Evolutionary conservation across 2,888 invertebrate genomes (phyloP).

Genomic region (Steromphala cineraria): DNA sequence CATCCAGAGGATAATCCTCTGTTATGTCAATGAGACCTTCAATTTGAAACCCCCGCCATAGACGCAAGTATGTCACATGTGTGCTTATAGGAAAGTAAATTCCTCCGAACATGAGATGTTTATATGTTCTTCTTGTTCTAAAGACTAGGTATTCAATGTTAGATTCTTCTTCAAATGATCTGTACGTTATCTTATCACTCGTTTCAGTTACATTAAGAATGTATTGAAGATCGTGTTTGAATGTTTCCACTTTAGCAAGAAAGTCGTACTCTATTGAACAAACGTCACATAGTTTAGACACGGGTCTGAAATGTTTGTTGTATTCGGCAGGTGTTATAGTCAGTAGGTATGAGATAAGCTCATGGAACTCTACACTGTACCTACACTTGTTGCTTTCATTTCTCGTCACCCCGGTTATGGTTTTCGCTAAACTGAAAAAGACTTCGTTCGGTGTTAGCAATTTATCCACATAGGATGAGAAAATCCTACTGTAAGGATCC

Average conservation of each 20-base stretch:
- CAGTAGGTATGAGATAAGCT: not conserved
- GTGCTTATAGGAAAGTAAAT: not conserved
- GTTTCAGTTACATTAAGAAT: not conserved
- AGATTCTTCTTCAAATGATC: not conserved
- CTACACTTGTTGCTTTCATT: no score
- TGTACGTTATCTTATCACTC: not conserved
- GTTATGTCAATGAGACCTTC: not conserved
- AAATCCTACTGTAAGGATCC: no score
- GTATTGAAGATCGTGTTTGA: not conserved
- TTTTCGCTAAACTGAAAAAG: no score
- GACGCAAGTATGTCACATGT: not conserved
- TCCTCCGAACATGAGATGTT: no score
- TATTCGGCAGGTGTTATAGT: not conserved
- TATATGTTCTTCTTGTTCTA: not conserved
- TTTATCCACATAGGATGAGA: no score
- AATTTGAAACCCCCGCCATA: not conserved
- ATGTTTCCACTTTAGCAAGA: not conserved
- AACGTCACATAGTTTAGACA: not conserved
- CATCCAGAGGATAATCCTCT: not conserved
- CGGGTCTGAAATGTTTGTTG: not conserved
- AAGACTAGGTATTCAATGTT: not conserved
- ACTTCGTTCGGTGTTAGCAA: no score
- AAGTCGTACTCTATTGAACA: not conserved
- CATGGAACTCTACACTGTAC: not conserved
- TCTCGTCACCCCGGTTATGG: no score